These are phyloP conservation scores for Furcifer pardalis DNA, from an alignment of 2,797 vertebrate genomes.

Conservation along the genomic window DNA sequence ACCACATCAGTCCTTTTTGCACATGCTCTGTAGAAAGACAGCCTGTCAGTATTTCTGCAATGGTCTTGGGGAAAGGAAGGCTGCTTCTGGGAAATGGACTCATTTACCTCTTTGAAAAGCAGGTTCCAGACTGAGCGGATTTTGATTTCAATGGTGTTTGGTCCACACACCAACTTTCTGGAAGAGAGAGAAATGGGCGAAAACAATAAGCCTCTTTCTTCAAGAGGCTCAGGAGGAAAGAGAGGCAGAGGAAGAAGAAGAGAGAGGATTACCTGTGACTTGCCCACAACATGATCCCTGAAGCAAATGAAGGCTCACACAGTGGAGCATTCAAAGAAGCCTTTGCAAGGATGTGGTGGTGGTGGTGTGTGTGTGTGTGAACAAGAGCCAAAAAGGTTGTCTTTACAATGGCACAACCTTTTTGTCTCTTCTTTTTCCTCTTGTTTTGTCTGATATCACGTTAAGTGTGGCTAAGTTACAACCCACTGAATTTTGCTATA, in stretches of 20 bases:
- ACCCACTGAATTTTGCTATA: no score
- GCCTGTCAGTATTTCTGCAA: background rate
- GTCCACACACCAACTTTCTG: conserved; percentile 74
- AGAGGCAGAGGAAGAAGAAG: background rate
- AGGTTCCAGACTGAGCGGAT: conserved; percentile 76
- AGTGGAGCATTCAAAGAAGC: no score
- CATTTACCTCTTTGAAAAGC: conserved; percentile 73
- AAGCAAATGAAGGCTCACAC: no score
- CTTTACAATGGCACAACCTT: no score
- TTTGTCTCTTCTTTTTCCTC: no score
- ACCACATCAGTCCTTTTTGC: background rate
- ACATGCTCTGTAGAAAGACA: background rate
- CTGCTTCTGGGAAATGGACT: background rate
- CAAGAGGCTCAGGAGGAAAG: background rate
- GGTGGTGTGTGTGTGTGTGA: no score
- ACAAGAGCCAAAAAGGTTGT: no score
- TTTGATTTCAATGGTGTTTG: conserved; percentile 74
- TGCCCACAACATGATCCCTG: no score
- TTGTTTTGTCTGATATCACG: no score
- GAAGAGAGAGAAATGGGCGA: background rate
- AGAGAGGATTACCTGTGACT: background rate
- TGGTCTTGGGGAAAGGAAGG: background rate
- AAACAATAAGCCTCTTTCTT: no score
- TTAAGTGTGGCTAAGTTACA: no score
- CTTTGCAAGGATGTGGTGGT: no score